Conservation (phyloP, 2,888 invertebrate species). For the Holacanthella duospinosa region DNA sequence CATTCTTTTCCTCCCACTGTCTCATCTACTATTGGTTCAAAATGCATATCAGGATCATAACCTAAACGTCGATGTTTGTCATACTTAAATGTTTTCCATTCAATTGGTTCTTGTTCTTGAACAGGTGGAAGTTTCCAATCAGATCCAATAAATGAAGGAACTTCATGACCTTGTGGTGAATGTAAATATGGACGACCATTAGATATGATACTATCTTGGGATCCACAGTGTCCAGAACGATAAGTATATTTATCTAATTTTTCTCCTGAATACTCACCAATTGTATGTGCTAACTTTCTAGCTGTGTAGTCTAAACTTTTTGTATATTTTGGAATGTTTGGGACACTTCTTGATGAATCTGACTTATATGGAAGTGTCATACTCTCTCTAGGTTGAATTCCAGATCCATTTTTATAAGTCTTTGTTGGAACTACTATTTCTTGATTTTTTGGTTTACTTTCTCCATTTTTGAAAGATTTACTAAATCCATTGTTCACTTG, state of each 20-base stretch:
- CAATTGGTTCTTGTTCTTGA: background rate
- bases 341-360: too few relatives aligned
- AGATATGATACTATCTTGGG: too few relatives aligned
- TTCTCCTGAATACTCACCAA: too few relatives aligned
- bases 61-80: background rate
- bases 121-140: background rate
- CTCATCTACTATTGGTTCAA: background rate
- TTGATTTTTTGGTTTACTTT: background rate
- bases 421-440: background rate
- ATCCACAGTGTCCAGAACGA: too few relatives aligned
- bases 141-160: background rate
- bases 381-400: too few relatives aligned
- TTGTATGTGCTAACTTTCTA: too few relatives aligned
- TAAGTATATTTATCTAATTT: background rate
- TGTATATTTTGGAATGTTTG: background rate
- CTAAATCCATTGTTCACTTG: too few relatives aligned
- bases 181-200: too few relatives aligned
- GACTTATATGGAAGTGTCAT: too few relatives aligned
- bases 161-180: too few relatives aligned
- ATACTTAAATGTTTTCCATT: background rate
- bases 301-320: too few relatives aligned
- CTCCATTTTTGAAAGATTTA: background rate
- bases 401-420: background rate
- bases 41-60: background rate
- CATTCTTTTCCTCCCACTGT: background rate